phyloP scores from a whole-genome alignment of 2,113 vertebrate species.

The Carollia perspicillata region DNA sequence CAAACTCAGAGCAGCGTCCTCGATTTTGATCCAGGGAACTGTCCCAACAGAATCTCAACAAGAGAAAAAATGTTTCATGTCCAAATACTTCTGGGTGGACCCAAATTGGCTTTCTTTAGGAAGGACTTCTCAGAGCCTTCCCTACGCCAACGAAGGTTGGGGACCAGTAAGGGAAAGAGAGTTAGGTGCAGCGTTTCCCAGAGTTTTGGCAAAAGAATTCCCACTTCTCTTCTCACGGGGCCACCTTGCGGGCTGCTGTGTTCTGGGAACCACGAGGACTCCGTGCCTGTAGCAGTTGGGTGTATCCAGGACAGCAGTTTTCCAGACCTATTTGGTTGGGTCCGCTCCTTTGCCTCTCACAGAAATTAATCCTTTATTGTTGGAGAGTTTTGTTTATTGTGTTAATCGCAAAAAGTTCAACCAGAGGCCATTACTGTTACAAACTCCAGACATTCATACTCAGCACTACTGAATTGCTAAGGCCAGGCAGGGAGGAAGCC shows the following conservation, averaged over 20 bases:
- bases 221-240: not conserved
- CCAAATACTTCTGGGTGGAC: not conserved
- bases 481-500: conserved; percentile 36
- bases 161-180: not conserved
- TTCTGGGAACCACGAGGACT: not conserved
- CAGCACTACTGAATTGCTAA: not conserved
- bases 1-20: not conserved
- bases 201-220: not conserved
- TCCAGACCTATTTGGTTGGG: not conserved
- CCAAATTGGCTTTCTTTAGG: not conserved
- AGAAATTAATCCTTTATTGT: conserved; percentile 29
- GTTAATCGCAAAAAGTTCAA: conserved; percentile 59
- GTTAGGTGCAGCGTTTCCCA: not conserved
- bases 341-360: not conserved
- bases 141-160: not conserved
- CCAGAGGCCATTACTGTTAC: conserved; percentile 60
- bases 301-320: not conserved
- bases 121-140: not conserved
- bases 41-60: not conserved
- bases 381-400: conserved; percentile 6
- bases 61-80: not conserved
- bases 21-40: conserved; percentile 3
- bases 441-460: conserved; percentile 47
- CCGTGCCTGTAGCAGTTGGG: not conserved
- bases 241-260: not conserved